A percentile compares a stretch with the other conserved stretches of the same genome.
phyloP scores from a whole-genome alignment of 2,797 vertebrate genomes.

The Chromis chromis region DNA sequence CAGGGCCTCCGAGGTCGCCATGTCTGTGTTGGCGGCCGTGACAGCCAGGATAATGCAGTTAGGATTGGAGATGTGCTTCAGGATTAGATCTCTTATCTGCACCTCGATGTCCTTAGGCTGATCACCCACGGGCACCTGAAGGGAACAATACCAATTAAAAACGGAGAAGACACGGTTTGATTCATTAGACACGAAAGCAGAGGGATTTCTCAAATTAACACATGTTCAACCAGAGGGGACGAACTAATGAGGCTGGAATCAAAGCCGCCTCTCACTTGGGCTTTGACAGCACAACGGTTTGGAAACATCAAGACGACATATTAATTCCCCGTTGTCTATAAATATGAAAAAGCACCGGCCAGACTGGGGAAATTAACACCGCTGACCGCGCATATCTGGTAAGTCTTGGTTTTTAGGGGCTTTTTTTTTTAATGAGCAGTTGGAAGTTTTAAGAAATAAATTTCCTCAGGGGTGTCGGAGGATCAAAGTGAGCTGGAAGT shows the following conservation, averaged over 20 bases:
- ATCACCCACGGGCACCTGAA: constrained; percentile 96
- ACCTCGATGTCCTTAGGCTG: constrained; percentile 98
- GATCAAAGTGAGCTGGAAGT: constrained; percentile 52
- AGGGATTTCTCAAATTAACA: constrained; percentile 36
- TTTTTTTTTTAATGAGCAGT: constrained; percentile 11
- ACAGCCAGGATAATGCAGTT: constrained; percentile 98
- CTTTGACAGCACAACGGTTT: constrained; percentile 15
- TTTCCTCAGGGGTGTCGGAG: neutral
- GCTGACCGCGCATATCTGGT: constrained; percentile 10
- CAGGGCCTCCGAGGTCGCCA: constrained; percentile 98
- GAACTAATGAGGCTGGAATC: constrained; percentile 57
- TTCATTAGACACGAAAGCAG: constrained; percentile 20
- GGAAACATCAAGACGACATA: constrained; percentile 10
- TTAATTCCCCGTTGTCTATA: constrained; percentile 2
- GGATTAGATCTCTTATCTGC: constrained; percentile 95
- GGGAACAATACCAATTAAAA: constrained; percentile 42
- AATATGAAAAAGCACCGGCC: constrained; percentile 19
- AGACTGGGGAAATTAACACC: constrained; percentile 7
- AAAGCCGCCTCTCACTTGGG: constrained; percentile 35
- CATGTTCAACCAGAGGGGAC: constrained; percentile 31
- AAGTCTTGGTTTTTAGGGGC: neutral
- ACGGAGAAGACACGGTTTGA: constrained; percentile 22
- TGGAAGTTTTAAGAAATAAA: neutral
- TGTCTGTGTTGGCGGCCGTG: constrained; percentile 98
- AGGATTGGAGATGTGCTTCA: constrained; percentile 97